Evolutionary conservation across 2,888 invertebrate genomes (phyloP), one percentile per base, ranked within the genome.

Genomic region (Anoncus sp.): DNA sequence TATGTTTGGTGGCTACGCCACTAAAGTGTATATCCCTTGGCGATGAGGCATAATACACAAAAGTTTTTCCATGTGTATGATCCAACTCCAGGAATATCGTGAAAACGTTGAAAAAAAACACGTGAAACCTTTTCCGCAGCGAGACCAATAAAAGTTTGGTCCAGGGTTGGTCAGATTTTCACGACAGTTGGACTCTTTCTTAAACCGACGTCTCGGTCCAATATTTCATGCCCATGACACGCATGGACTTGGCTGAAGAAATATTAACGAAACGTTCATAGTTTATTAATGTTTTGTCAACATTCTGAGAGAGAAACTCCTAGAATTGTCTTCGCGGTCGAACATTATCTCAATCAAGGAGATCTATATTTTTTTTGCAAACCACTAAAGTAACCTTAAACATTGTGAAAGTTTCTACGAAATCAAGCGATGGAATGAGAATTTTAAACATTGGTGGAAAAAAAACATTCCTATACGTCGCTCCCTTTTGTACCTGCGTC

Each of bases 1-100:
- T 70, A 31, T 66, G 40, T 40, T 49, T 38, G 60, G 47, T 62
- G 18, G 73, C 65, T 40, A 24, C 20, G 31, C 43, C 60, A 27
- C 70, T 59, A 49, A 38, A 35, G 51, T 59, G 57, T 75, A 59
- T 62, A 59, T 69, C 43, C 59, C 59, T 16, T 60, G 45, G 63
- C 60, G 69, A 66, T 70, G 65, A 22, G 65, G 16, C 47, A 70
- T 35, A 55, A 62, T 70, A 59, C 51, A 55, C 55, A 18, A 74
- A 65, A 77, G 35, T 65, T 74, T 65, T 60, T 18, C 59, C 53
- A 45, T 65, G 45, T 51, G 53, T 59, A 70, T 73, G 45, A 73
- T 73, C 60, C 73, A 51, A 35, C 49, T 51, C 57, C 43, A 45
- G 49, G 31, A 22, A 53, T 20, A 62, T 66, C 51, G 38, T 57